These are phyloP conservation scores for Thecophora atra DNA, from an alignment of 2,888 invertebrate genomes.

Conservation along the genomic window DNA sequence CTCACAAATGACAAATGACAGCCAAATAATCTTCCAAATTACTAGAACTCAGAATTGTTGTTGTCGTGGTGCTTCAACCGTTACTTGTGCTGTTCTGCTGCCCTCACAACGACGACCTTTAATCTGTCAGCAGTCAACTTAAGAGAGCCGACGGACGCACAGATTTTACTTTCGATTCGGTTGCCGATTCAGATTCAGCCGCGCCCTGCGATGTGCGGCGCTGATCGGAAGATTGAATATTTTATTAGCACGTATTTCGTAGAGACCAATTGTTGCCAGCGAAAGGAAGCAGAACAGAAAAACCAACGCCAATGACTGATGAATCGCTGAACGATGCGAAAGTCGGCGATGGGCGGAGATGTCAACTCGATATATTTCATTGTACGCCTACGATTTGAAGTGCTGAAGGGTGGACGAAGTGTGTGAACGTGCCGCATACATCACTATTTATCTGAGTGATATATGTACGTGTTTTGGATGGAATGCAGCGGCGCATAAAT, in stretches of 20 bases:
- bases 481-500: conserved; percentile 57
- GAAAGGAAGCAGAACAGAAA: background rate
- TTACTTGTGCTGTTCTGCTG: background rate
- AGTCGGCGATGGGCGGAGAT: conserved; percentile 19
- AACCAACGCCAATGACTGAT: background rate
- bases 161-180: background rate
- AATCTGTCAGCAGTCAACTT: background rate
- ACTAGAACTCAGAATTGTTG: conserved; percentile 15
- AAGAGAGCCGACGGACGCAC: background rate
- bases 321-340: background rate
- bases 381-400: background rate
- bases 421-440: conserved; percentile 2
- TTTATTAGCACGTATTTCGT: too few species aligned
- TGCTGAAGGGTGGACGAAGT: conserved; percentile 1
- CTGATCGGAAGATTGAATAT: too few species aligned
- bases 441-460: background rate
- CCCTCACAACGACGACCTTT: background rate
- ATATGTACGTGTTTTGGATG: conserved; percentile 6
- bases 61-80: background rate
- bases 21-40: conserved; percentile 29
- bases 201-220: too few species aligned
- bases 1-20: conserved; percentile 34
- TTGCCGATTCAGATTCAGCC: background rate
- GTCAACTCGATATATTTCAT: conserved; percentile 22
- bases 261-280: too few species aligned